Percentiles rank a stretch among this genome's conserved stretches.
These are phyloP conservation scores for Odiellus spinosus DNA, from an alignment of 2,888 invertebrate species.

Conservation along the genomic window DNA sequence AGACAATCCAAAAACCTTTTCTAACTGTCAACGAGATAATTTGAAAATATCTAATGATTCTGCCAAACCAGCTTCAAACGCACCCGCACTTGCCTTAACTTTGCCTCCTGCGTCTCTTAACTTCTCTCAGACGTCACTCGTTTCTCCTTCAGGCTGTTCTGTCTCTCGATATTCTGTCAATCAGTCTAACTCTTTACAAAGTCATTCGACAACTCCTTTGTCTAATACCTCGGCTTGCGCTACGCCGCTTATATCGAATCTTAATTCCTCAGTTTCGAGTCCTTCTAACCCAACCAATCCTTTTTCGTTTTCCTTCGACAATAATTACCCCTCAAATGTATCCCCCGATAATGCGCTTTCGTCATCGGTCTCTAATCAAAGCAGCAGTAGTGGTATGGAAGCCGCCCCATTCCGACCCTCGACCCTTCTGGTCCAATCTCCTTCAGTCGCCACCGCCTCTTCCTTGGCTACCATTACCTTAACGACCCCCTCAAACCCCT, in stretches of 20 bases:
- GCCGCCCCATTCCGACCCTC: too few species aligned
- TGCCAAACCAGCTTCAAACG: too few species aligned
- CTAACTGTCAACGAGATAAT: constrained; percentile 1
- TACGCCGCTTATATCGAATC: constrained; percentile 13
- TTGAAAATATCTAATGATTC: too few species aligned
- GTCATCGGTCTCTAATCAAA: neutral
- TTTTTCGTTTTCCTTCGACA: constrained; percentile 6
- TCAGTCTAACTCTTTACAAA: neutral
- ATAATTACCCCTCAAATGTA: too few species aligned
- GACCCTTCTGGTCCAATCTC: neutral
- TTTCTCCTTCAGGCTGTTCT: constrained; percentile 2
- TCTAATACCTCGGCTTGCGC: constrained; percentile 7
- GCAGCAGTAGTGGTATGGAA: neutral
- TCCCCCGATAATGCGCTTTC: neutral
- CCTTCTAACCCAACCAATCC: constrained; percentile 15
- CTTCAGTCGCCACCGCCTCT: constrained; percentile 8
- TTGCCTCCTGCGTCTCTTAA: constrained; percentile 7
- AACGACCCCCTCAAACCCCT: constrained; percentile 3
- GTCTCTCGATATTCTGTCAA: neutral
- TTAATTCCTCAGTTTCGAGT: constrained; percentile 7
- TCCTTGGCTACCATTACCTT: constrained; percentile 14
- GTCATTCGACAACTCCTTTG: neutral
- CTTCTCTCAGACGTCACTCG: constrained; percentile 9
- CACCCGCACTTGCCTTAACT: neutral
- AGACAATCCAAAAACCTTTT: constrained; percentile 13